Evolutionary conservation across 2,113 vertebrate species (phyloP).

Genomic region (Cricetomys ansorgei): DNA sequence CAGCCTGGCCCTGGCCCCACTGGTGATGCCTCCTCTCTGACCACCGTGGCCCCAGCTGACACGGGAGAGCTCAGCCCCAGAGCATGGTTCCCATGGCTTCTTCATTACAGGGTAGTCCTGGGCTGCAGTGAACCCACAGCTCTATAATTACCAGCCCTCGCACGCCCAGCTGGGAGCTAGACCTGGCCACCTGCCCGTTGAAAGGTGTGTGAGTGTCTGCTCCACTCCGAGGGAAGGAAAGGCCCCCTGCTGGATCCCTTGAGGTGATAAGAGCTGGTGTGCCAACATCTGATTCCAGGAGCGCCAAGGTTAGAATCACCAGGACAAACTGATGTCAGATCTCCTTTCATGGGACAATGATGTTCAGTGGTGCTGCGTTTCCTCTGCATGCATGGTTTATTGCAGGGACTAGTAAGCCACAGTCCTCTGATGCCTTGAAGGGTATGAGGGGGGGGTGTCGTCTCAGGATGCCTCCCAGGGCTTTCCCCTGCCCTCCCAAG

Average conservation of each 20-base stretch:
- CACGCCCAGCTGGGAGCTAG: not conserved
- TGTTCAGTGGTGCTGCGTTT: not conserved
- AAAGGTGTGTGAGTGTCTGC: not conserved
- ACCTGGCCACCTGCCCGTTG: not conserved
- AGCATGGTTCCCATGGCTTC: not conserved
- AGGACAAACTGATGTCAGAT: not conserved
- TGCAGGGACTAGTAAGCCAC: not conserved
- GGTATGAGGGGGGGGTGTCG: too few relatives aligned
- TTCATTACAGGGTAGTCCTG: constrained; percentile 47
- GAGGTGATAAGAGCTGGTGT: not conserved
- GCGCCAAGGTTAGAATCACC: not conserved
- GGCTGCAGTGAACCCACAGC: constrained; percentile 34
- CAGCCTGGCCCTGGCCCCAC: not conserved
- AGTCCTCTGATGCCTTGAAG: not conserved
- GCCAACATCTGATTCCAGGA: not conserved
- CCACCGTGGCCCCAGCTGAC: not conserved
- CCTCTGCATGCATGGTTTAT: not conserved
- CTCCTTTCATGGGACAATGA: not conserved
- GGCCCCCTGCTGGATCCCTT: not conserved
- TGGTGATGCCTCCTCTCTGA: not conserved
- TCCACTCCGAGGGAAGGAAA: not conserved
- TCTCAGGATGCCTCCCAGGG: not conserved
- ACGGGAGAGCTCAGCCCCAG: constrained; percentile 18
- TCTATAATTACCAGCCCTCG: constrained; percentile 22
- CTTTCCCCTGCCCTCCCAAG: not conserved